Base-by-base conservation (phyloP, 92 coral and sea anemone species). In the Plumapathes pennacea region DNA sequence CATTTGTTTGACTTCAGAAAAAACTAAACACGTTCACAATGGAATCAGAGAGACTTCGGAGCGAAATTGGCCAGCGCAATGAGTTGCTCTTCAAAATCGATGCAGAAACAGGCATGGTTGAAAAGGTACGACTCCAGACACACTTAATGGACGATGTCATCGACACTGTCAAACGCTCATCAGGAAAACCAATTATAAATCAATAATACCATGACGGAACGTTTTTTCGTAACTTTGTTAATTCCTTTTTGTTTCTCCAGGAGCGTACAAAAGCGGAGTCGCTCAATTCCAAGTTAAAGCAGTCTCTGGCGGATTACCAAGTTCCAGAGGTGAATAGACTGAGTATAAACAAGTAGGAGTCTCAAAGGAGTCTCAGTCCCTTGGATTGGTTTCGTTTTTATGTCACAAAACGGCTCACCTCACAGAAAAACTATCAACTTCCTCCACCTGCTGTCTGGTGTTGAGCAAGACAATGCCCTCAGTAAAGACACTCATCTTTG, bases 81-180 rank as follows among this genome's bases (percentile, higher is more conserved):
- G 99, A 94, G 33, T 63, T 94, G 51, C 86, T 81, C 10, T 89
- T 29, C 26, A 94, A 75, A 69, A 94, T 94, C 29, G 99, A 88
- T 58, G 88, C 96, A 12, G 99, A 94, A 76, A 89, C 88, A 11
- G 85, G 75, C 15, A 67, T 88, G 88, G 99, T 94, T 4, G 96
- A 85, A 24, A 94, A 88, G 96, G 99, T 94, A 44, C 17, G 42
- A 43, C 18, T n/a, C n/a, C n/a, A n/a, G n/a, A 28, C 27, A 17
- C 13, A 3, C 54, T 46, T 32, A 10, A 10, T 41, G 27, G 7
- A 12, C 30, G 20, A 28, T 43, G 18, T 19, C 46, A 12, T 12
- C 7, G 25, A n/a, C 10, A 14, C 6, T 4, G 60, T 1, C 2
- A 19, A 13, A 32, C 50, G 4, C 32, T 18, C 1, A 1, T 29